phyloP scores from a whole-genome alignment of 2,797 vertebrate genomes.

The Eidolon dupreanum region DNA sequence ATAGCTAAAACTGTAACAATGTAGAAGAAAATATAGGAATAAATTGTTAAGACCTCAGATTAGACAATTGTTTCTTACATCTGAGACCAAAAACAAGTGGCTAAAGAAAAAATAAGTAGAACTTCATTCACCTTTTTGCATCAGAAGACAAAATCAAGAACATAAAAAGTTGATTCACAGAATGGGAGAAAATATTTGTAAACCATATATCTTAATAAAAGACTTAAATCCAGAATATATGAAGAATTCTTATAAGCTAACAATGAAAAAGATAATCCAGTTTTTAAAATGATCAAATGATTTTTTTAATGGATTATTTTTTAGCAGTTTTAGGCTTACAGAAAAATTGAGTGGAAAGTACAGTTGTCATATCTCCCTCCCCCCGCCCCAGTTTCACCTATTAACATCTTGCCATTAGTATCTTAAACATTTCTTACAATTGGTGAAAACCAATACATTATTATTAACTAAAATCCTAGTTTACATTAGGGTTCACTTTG shows the following conservation, averaged over 20 bases:
- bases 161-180: not conserved
- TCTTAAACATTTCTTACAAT: not conserved
- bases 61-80: not conserved
- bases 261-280: not conserved
- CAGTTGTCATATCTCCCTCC: not conserved
- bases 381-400: not conserved
- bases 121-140: not conserved
- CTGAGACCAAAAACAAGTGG: not conserved
- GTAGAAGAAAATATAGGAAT: not conserved
- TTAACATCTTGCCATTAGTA: not conserved
- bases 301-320: not conserved
- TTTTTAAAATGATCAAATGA: not conserved
- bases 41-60: not conserved
- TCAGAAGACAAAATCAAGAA: not conserved
- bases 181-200: slow-evolving; percentile 10
- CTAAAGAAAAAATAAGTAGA: not conserved
- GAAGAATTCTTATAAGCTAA: not conserved
- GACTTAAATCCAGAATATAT: not conserved
- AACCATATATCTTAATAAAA: not conserved
- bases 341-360: not conserved
- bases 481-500: not conserved
- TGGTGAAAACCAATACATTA: not conserved
- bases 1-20: not conserved
- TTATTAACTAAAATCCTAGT: not conserved
- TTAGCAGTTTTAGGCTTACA: not conserved